Conservation (phyloP, 2,113 vertebrate species). For the Sminthopsis crassicaudata region DNA sequence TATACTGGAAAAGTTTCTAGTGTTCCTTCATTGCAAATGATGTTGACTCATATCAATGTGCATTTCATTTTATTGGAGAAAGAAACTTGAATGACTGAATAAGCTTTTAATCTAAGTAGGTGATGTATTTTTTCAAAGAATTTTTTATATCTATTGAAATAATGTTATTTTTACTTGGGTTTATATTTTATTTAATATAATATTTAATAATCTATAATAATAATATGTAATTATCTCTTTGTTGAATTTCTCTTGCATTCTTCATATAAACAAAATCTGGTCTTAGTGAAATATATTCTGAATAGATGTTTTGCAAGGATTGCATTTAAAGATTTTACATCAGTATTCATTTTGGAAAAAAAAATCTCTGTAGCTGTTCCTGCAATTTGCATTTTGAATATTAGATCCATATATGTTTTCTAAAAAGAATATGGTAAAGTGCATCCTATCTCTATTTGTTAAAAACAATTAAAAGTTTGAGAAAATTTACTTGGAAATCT, state of each 20-base stretch:
- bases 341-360: background rate
- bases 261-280: background rate
- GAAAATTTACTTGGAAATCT: background rate
- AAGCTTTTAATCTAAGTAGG: background rate
- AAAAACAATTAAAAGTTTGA: background rate
- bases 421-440: background rate
- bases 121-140: background rate
- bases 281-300: background rate
- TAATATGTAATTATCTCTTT: background rate
- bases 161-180: background rate
- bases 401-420: background rate
- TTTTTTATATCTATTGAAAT: background rate
- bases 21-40: background rate
- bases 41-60: background rate
- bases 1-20: background rate
- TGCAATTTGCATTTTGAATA: background rate
- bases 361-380: background rate
- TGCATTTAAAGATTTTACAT: background rate
- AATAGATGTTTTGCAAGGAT: background rate
- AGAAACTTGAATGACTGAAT: background rate
- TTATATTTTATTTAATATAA: background rate
- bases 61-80: background rate
- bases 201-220: too few species aligned
- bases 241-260: background rate
- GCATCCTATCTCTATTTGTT: background rate